phyloP scores from a whole-genome alignment of 2,113 vertebrate genomes.

The Scomber scombrus region DNA sequence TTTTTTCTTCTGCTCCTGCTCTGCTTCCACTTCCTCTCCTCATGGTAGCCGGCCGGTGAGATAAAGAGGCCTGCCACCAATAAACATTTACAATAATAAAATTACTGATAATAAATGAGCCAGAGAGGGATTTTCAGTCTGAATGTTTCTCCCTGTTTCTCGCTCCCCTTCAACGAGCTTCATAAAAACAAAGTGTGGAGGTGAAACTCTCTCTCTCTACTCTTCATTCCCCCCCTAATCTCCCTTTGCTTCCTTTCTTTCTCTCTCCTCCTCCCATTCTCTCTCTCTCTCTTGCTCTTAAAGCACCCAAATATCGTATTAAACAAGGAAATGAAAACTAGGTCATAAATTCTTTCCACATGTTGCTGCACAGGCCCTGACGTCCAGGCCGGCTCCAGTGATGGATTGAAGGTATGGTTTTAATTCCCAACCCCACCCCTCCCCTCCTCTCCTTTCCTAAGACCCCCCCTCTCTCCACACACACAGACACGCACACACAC shows the following conservation, averaged over 20 bases:
- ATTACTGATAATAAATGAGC: constrained; percentile 41
- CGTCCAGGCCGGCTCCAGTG: constrained; percentile 75
- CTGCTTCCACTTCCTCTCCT: background rate
- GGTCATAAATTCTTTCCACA: constrained; percentile 89
- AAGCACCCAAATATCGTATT: constrained; percentile 70
- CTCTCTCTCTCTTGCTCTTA: constrained; percentile 52
- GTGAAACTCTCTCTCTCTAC: constrained; percentile 33
- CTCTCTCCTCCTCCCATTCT: constrained; percentile 41
- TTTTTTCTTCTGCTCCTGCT: background rate
- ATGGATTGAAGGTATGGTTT: constrained; percentile 84
- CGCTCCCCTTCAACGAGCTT: background rate
- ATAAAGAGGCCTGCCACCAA: constrained; percentile 21
- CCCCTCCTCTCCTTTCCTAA: background rate
- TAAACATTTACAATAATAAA: constrained; percentile 50
- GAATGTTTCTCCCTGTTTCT: background rate
- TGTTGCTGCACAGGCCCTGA: constrained; percentile 79
- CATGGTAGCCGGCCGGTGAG: constrained; percentile 10
- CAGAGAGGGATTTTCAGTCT: constrained; percentile 1
- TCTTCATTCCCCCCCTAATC: constrained; percentile 29
- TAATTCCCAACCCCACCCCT: constrained; percentile 70
- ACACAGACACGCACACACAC: constrained; percentile 34
- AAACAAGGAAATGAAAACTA: constrained; percentile 87
- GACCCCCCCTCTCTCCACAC: constrained; percentile 7
- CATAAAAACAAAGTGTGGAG: constrained; percentile 38
- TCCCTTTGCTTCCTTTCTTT: constrained; percentile 39